phyloP scores from a whole-genome alignment of 1,140 invertebrate species.

The Papilio polyxenes region DNA sequence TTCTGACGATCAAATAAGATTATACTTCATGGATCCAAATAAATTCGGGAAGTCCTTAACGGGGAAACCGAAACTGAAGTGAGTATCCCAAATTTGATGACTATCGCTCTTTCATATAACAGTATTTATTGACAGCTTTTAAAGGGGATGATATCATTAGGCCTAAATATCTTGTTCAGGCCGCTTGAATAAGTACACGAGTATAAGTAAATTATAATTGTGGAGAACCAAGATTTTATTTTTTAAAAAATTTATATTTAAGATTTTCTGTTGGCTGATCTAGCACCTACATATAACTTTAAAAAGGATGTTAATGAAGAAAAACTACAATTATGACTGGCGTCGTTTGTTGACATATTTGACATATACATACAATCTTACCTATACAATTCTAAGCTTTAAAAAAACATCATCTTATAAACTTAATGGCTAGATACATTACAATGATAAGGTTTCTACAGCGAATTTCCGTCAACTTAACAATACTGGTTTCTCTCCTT shows the following conservation, averaged over 20 bases:
- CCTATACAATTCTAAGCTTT: no score
- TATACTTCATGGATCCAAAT: slow-evolving; percentile 72
- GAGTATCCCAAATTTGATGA: slow-evolving; percentile 44
- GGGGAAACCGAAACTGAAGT: slow-evolving; percentile 75
- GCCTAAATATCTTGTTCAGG: neutral
- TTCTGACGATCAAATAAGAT: slow-evolving; percentile 64
- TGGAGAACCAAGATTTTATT: no score
- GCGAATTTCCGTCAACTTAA: neutral
- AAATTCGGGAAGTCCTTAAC: slow-evolving; percentile 67
- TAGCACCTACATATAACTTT: neutral
- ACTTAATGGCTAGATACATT: no score
- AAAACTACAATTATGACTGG: no score
- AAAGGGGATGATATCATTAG: no score
- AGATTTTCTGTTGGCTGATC: neutral
- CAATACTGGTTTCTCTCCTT: neutral
- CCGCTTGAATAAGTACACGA: neutral
- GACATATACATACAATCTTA: no score
- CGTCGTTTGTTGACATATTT: no score
- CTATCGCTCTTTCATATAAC: neutral
- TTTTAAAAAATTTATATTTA: no score
- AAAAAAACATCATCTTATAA: no score
- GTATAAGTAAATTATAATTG: no score
- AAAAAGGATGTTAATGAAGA: no score
- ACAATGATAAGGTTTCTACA: neutral
- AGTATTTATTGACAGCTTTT: no score